These are phyloP conservation scores for Rhinopomastus cyanomelas DNA, from an alignment of 2,113 vertebrate genomes.

Conservation along the genomic window DNA sequence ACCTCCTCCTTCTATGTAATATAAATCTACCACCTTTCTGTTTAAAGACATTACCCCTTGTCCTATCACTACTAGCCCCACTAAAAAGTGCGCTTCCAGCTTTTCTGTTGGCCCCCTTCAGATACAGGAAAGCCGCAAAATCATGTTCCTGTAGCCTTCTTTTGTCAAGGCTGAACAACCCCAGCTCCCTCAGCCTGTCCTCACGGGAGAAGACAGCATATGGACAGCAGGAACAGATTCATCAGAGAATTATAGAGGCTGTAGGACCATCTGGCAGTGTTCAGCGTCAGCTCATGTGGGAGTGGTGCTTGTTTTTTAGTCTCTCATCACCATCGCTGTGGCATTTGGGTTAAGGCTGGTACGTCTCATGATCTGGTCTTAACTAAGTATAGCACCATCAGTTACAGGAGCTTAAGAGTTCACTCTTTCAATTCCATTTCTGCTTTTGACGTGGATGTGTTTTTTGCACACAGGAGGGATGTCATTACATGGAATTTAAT, in stretches of 20 bases:
- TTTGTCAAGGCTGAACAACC: too few species aligned
- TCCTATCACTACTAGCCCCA: too few species aligned
- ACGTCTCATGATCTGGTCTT: fast-evolving
- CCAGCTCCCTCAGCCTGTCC: too few species aligned
- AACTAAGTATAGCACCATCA: neutral
- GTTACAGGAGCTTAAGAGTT: neutral
- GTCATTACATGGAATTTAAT: neutral
- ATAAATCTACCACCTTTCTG: too few species aligned
- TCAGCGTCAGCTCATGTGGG: neutral
- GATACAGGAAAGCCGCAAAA: too few species aligned
- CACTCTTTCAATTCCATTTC: neutral
- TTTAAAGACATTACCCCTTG: too few species aligned
- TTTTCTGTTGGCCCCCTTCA: too few species aligned
- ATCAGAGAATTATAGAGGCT: neutral
- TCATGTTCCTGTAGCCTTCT: too few species aligned
- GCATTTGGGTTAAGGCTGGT: neutral
- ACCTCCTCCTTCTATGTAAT: too few species aligned
- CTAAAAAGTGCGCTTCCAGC: too few species aligned
- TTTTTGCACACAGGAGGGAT: neutral
- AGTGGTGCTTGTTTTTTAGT: neutral
- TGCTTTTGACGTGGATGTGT: neutral
- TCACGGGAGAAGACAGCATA: neutral
- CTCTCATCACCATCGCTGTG: neutral
- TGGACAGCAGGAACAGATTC: neutral
- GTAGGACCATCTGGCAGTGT: neutral